Base-by-base conservation (phyloP, 2,113 vertebrate genomes). In the Laticauda colubrina region DNA sequence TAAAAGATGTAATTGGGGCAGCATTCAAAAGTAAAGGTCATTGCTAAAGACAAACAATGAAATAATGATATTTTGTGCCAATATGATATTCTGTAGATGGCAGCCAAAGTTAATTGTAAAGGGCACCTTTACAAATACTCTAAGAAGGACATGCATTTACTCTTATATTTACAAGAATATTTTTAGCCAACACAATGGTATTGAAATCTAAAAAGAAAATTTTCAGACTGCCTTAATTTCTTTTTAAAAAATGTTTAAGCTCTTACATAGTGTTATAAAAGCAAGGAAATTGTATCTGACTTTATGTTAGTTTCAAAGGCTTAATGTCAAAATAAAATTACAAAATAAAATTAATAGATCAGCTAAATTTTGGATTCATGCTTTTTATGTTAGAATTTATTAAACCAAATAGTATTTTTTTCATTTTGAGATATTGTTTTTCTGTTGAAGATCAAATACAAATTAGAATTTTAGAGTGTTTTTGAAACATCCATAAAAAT, bases 1-100 rank as follows among this genome's bases (percentile, higher is more conserved):
- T 0, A 7, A 91, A 54, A 0, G 0, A 12, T 94, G 45, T 91
- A 21, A 0, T 51, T 0, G 0, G 48, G 93, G 11, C 93, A 94
- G 55, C 57, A 85, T 91, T 95, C 56, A 1, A 92, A 95, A 93
- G 88, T 91, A 59, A 56, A 54, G 90, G 90, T 94, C 89, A 90
- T 24, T 56, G 18, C 86, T 75, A 57, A 43, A 91, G 91, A 45
- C 85, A 10, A n/a, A 0, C 0, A 75, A 12, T 1, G 14, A 86
- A 56, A 56, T 55, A 43, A 55, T 3, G 0, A 45, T 34, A 15
- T 1, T 91, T 86, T 56, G 39, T 91, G 0, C 39, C 90, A 89
- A 11, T 86, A 6, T 43, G 89, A n/a, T 93, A 87, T 61, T 69
- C 89, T 85, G 53, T 0, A 0, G 90, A 18, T 0, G 87, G 89